Conservation (phyloP, 1,140 invertebrate species). For the Euschistus heros region DNA sequence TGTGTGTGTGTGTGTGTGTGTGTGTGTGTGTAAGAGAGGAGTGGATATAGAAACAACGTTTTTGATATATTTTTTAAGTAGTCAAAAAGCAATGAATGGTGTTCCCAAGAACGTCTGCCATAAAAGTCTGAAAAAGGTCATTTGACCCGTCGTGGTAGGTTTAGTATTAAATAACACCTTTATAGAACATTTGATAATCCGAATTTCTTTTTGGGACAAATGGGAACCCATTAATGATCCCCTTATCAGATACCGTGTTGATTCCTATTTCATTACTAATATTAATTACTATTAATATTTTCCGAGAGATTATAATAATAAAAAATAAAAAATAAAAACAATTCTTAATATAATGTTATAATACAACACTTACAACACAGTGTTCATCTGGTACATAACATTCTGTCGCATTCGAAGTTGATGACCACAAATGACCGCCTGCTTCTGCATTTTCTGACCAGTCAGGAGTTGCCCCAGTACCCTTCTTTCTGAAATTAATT, state of each 20-base stretch:
- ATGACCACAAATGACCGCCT: constrained; percentile 79
- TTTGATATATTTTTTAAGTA: no score
- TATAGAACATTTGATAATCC: not conserved
- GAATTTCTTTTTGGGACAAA: not conserved
- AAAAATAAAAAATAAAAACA: not conserved
- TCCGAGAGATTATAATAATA: not conserved
- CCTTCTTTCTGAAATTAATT: not conserved
- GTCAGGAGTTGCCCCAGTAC: constrained; percentile 43
- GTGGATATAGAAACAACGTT: no score
- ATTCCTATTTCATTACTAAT: constrained; percentile 1
- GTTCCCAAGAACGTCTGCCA: no score
- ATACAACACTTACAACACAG: constrained; percentile 61
- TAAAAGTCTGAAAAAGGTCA: no score
- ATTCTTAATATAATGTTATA: not conserved
- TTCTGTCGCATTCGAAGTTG: constrained; percentile 77
- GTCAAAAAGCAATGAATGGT: no score
- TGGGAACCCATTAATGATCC: not conserved
- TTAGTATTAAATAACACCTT: no score
- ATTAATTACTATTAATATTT: not conserved
- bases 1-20: no score
- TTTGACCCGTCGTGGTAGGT: no score
- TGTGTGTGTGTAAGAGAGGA: no score
- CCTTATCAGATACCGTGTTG: not conserved
- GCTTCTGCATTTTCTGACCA: constrained; percentile 68
- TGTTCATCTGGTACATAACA: constrained; percentile 82